A percentile compares a stretch with the other conserved stretches of the same genome.
phyloP scores from a whole-genome alignment of 2,797 vertebrate species.

The Molossus alvarezi region DNA sequence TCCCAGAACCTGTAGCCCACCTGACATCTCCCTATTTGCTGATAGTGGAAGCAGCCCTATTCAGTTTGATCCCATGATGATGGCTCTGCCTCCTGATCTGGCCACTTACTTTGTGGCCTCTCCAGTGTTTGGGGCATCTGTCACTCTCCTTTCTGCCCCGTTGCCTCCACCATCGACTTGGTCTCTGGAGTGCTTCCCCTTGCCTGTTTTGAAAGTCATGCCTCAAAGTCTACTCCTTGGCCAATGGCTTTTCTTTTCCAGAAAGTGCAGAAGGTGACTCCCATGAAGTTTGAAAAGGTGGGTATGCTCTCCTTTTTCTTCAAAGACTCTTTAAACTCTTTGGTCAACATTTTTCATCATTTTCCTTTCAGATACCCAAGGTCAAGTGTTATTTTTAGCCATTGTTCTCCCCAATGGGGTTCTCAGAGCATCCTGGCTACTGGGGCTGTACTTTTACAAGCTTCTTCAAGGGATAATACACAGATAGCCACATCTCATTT shows the following conservation, averaged over 20 bases:
- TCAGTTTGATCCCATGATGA: background rate
- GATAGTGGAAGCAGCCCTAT: background rate
- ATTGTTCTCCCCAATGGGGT: conserved; percentile 76
- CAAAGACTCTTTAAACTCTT: conserved; percentile 84
- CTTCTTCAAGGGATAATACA: conserved; percentile 73
- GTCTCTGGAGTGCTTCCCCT: background rate
- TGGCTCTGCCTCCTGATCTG: background rate
- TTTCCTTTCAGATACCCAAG: conserved; percentile 66
- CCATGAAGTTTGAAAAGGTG: conserved; percentile 66
- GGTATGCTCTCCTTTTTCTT: conserved; percentile 79
- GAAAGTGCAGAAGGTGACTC: conserved; percentile 70
- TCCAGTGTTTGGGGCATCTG: background rate
- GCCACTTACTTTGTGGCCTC: background rate
- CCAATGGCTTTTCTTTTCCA: conserved; percentile 51
- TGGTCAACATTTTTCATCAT: conserved; percentile 82
- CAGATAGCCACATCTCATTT: conserved; percentile 42
- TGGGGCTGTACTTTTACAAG: conserved; percentile 74
- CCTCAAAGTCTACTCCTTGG: conserved; percentile 11
- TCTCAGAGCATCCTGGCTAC: conserved; percentile 71
- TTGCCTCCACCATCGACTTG: background rate
- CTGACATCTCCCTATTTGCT: background rate
- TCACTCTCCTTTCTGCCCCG: background rate
- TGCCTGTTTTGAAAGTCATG: conserved; percentile 52
- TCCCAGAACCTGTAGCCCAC: background rate
- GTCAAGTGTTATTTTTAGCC: conserved; percentile 80